These are phyloP conservation scores for Nylanderia fulva DNA, from an alignment of 1,140 invertebrate species.

Conservation along the genomic window DNA sequence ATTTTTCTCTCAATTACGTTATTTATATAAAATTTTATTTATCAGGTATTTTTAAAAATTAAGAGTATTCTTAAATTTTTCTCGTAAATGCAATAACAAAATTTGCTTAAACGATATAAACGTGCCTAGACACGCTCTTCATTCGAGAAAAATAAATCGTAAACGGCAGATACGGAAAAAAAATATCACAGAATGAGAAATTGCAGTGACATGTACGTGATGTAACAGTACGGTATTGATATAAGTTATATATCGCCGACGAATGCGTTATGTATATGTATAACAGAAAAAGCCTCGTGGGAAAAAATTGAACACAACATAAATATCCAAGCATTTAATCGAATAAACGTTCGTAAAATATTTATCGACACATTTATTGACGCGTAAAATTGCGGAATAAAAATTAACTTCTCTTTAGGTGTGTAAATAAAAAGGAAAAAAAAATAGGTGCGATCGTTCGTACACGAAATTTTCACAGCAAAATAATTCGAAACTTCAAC, in stretches of 20 bases:
- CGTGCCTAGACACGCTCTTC: not conserved
- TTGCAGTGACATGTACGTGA: too few relatives aligned
- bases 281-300: not conserved
- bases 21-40: too few relatives aligned
- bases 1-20: too few relatives aligned
- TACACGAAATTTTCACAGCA: not conserved
- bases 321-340: too few relatives aligned
- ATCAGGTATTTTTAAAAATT: too few relatives aligned
- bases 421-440: not conserved
- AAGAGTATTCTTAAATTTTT: too few relatives aligned
- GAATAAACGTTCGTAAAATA: not conserved
- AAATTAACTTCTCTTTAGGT: not conserved
- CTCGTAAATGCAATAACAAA: not conserved
- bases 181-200: not conserved
- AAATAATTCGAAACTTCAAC: not conserved
- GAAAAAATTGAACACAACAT: not conserved
- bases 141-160: not conserved
- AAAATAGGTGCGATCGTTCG: too few relatives aligned
- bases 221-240: not conserved
- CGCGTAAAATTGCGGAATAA: not conserved
- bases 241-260: not conserved
- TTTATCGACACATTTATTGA: not conserved
- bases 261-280: not conserved
- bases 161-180: not conserved
- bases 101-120: slow-evolving; percentile 11